Evolutionary conservation across 2,888 invertebrate genomes (phyloP).

Genomic region (Tipula unca): DNA sequence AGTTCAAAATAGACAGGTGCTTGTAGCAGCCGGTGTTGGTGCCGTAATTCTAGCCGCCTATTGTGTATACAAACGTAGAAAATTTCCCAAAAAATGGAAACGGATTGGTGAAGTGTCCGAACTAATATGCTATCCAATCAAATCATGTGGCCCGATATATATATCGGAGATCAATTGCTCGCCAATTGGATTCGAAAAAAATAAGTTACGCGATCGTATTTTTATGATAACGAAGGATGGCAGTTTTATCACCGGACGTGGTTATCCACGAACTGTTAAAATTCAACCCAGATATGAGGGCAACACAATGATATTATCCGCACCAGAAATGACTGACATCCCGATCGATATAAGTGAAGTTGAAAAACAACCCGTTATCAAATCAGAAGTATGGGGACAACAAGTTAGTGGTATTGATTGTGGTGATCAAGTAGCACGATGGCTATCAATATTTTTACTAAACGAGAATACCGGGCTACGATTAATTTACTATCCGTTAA

Average conservation of each 20-base stretch:
- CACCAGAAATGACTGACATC: conserved; percentile 47
- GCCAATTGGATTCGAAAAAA: conserved; percentile 45
- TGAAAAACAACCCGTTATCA: conserved; percentile 35
- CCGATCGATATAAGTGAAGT: conserved; percentile 44
- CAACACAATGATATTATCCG: conserved; percentile 46
- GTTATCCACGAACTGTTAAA: conserved; percentile 47
- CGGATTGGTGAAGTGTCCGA: conserved; percentile 49
- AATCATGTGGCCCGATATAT: conserved; percentile 48
- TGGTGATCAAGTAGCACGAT: conserved; percentile 59
- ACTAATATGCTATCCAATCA: conserved; percentile 50
- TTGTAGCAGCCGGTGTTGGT: conserved; percentile 27
- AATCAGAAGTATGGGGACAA: conserved; percentile 48
- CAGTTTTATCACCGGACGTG: conserved; percentile 50
- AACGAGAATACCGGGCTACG: conserved; percentile 45
- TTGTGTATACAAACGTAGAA: not conserved
- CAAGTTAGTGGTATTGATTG: conserved; percentile 57
- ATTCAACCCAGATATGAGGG: conserved; percentile 45
- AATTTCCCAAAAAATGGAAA: conserved; percentile 41
- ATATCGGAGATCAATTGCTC: conserved; percentile 47
- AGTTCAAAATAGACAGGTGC: not conserved
- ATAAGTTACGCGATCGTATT: conserved; percentile 49
- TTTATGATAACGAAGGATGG: conserved; percentile 52
- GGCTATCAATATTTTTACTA: conserved; percentile 54
- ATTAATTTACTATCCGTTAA: conserved; percentile 49
- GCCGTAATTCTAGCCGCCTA: conserved; percentile 21